A percentile compares a stretch with the other conserved stretches of the same genome.
These are phyloP conservation scores for Propithecus deckenii DNA, from an alignment of 2,797 vertebrate genomes.

Conservation along the genomic window DNA sequence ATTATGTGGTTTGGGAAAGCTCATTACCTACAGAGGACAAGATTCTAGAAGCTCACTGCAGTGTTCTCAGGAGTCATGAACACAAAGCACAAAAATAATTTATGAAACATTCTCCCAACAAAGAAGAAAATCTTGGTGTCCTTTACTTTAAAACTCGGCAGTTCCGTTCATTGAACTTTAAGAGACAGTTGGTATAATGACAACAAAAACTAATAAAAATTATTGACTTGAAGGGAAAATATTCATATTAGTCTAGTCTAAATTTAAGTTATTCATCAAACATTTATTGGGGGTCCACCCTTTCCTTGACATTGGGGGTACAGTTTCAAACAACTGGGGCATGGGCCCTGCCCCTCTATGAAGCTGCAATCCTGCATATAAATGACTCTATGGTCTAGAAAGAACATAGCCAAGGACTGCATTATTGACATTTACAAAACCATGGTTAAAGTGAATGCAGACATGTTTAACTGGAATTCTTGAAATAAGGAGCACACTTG, in stretches of 20 bases:
- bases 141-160: background rate
- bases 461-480: background rate
- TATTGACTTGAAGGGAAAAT: background rate
- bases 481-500: background rate
- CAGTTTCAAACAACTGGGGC: background rate
- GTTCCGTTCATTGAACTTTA: background rate
- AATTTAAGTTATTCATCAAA: constrained; percentile 36
- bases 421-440: constrained; percentile 15
- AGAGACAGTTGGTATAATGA: background rate
- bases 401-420: background rate
- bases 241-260: background rate
- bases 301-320: background rate
- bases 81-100: background rate
- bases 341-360: background rate
- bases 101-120: background rate
- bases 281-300: background rate
- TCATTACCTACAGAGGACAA: background rate
- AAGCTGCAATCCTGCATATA: background rate
- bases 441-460: background rate
- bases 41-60: constrained; percentile 1
- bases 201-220: constrained; percentile 19
- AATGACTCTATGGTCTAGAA: background rate
- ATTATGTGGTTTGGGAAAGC: background rate
- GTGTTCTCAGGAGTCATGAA: background rate
- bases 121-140: background rate